These are phyloP conservation scores for Diuraphis noxia DNA, from an alignment of 1,140 invertebrate genomes.

Conservation along the genomic window DNA sequence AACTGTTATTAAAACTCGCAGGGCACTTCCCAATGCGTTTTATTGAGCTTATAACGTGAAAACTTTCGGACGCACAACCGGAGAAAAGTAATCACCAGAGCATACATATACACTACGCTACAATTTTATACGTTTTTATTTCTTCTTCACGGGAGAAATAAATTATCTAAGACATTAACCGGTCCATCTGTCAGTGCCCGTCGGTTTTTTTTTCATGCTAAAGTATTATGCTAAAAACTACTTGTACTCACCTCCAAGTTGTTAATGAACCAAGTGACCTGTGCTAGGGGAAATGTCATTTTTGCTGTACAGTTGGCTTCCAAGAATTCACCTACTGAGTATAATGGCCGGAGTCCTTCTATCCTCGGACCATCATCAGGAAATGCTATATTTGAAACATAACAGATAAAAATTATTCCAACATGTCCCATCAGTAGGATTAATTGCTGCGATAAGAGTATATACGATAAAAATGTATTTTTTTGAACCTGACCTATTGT, in stretches of 20 bases:
- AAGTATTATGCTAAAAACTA: background rate
- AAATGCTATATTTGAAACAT: background rate
- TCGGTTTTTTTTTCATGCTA: background rate
- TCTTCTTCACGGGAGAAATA: background rate
- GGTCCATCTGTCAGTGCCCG: background rate
- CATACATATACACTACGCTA: background rate
- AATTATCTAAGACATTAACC: background rate
- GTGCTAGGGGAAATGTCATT: conserved; percentile 29
- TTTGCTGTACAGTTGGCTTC: conserved; percentile 38
- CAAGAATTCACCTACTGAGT: conserved; percentile 18
- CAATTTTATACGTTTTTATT: background rate
- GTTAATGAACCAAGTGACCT: conserved; percentile 33
- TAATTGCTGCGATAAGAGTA: background rate
- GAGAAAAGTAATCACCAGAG: conserved; percentile 2
- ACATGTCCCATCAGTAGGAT: background rate
- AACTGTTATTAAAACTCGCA: conserved; percentile 49
- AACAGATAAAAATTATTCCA: background rate
- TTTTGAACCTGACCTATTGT: background rate
- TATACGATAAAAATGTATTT: background rate
- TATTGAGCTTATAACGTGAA: conserved; percentile 44
- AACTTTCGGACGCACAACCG: conserved; percentile 13
- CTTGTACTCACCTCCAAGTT: background rate
- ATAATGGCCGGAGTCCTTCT: background rate
- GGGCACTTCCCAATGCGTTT: background rate
- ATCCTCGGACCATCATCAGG: background rate